Percentiles rank a stretch among this genome's conserved stretches.
Evolutionary conservation across 2,888 invertebrate species (phyloP).

Genomic region (Protula sp.): DNA sequence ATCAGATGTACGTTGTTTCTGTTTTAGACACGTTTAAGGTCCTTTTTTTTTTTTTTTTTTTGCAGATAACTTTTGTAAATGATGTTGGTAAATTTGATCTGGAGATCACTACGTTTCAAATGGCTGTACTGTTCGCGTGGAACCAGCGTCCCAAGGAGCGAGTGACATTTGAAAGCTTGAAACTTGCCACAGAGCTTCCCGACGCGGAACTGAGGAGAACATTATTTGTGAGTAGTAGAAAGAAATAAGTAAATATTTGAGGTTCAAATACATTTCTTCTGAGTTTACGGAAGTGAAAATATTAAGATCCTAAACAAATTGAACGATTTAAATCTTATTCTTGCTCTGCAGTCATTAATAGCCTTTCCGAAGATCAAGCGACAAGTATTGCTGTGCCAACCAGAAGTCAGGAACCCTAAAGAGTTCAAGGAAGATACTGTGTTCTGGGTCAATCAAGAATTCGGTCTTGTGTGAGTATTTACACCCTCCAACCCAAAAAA

Average conservation of each 20-base stretch:
- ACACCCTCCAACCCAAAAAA: too few relatives aligned
- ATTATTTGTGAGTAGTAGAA: conserved; percentile 63
- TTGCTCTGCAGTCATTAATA: conserved; percentile 71
- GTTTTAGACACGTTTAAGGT: too few relatives aligned
- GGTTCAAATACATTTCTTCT: too few relatives aligned
- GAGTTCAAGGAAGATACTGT: conserved; percentile 87
- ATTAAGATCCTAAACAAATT: too few relatives aligned
- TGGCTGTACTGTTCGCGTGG: conserved; percentile 99
- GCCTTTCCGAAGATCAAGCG: conserved; percentile 93
- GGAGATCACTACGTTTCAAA: conserved; percentile 99
- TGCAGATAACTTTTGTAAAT: conserved; percentile 82
- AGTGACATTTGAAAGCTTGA: conserved; percentile 92
- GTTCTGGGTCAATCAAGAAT: conserved; percentile 97
- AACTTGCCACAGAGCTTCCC: conserved; percentile 92
- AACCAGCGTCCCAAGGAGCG: conserved; percentile 78
- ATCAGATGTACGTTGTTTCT: too few relatives aligned
- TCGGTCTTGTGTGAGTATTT: conserved; percentile 67
- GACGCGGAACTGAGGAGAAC: conserved; percentile 91
- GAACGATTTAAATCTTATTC: too few relatives aligned
- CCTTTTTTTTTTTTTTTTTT: conserved; percentile 8
- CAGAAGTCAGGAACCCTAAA: conserved; percentile 75
- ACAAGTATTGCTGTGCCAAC: conserved; percentile 81
- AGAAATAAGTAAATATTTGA: too few relatives aligned
- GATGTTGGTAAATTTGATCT: conserved; percentile 86
- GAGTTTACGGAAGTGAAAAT: too few relatives aligned